Evolutionary conservation across 2,797 vertebrate species (phyloP).

Genomic region (Glossophaga mutica): DNA sequence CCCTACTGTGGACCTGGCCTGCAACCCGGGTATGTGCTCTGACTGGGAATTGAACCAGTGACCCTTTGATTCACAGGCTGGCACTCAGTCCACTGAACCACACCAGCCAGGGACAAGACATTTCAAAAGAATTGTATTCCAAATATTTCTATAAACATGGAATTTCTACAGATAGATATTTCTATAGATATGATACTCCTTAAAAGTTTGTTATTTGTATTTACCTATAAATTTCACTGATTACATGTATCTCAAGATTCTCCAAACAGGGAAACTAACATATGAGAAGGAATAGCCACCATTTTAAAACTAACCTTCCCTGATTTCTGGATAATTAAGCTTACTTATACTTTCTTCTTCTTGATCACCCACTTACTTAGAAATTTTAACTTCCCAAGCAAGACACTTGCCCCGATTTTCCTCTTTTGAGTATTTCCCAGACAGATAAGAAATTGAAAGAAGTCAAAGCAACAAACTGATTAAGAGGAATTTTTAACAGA

Average conservation of each 20-base stretch:
- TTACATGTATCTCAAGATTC: not conserved
- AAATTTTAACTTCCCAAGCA: not conserved
- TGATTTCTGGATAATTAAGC: not conserved
- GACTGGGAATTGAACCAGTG: no score
- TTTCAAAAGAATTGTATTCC: not conserved
- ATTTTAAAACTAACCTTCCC: not conserved
- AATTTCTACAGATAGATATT: not conserved
- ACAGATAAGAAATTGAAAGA: not conserved
- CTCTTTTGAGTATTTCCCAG: not conserved
- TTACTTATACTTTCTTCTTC: not conserved
- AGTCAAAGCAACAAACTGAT: not conserved
- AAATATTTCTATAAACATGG: not conserved
- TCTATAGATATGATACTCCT: not conserved
- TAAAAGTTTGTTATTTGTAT: not conserved
- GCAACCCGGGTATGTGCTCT: no score
- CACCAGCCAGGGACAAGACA: not conserved
- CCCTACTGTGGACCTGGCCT: no score
- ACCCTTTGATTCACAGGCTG: no score
- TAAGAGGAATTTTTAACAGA: not conserved
- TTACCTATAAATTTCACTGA: not conserved
- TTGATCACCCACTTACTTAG: not conserved
- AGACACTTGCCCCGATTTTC: not conserved
- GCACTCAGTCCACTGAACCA: no score
- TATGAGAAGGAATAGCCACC: not conserved
- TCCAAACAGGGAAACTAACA: not conserved